Evolutionary conservation across 53 echinoderm and acorn worm genomes (phyloP).

Genomic region (Luidia sarsii): DNA sequence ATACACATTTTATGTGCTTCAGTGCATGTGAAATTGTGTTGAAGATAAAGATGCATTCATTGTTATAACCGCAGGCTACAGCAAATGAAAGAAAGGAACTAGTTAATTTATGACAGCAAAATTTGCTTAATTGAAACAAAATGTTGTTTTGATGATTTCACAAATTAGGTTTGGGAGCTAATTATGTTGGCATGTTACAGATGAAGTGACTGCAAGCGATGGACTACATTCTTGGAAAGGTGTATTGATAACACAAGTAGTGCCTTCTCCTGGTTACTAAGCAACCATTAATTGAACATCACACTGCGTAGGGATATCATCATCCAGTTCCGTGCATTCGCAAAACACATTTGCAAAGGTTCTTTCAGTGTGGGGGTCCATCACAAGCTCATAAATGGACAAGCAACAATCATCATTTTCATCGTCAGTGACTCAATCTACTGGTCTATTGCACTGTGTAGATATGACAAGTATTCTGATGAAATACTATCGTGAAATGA

Average conservation of each 20-base stretch:
- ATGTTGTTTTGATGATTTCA: no score
- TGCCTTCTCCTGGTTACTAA: constrained; percentile 57
- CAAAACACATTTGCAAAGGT: no score
- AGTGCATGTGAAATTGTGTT: background rate
- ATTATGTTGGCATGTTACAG: constrained; percentile 55
- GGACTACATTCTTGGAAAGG: constrained; percentile 47
- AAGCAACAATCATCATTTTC: no score
- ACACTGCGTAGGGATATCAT: constrained; percentile 41
- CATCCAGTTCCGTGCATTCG: no score
- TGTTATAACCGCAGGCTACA: background rate
- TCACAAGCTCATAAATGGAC: no score
- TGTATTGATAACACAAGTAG: constrained; percentile 56
- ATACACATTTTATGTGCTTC: no score
- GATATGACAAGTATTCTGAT: no score
- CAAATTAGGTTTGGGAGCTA: constrained; percentile 29
- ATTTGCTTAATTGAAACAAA: background rate
- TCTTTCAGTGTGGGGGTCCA: no score
- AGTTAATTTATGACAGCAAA: no score
- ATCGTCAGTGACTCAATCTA: no score
- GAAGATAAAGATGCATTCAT: background rate
- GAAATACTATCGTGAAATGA: no score
- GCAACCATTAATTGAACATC: constrained; percentile 46
- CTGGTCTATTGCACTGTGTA: no score
- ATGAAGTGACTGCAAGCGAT: constrained; percentile 38
- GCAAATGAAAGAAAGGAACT: background rate